Conservation (phyloP, 2,113 vertebrate genomes). For the Sitta europaea region DNA sequence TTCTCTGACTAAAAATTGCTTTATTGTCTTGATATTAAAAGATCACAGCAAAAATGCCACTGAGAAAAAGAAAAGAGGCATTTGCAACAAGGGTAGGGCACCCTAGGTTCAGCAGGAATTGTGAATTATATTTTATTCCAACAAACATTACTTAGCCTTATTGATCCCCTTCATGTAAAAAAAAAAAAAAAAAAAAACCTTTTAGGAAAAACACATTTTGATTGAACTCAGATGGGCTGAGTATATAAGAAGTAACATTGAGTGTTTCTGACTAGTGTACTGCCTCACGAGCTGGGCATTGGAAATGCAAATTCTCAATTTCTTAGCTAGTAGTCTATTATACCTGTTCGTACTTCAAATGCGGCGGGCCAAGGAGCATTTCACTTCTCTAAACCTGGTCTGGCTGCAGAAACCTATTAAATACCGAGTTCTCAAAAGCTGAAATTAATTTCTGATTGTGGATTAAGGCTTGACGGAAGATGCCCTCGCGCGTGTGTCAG, state of each 20-base stretch:
- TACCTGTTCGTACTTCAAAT: neutral
- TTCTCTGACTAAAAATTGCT: neutral
- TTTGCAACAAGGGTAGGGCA: neutral
- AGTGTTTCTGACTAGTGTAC: neutral
- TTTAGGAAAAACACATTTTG: neutral
- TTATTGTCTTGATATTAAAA: neutral
- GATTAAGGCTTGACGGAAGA: neutral
- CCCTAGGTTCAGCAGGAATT: neutral
- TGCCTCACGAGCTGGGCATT: fast-evolving
- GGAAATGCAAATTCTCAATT: neutral
- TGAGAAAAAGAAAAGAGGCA: neutral
- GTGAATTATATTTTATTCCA: neutral
- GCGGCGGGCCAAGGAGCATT: neutral
- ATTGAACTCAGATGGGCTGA: neutral
- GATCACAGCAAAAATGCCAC: neutral
- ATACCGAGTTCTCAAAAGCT: neutral
- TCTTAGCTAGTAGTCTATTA: neutral
- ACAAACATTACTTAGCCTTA: neutral
- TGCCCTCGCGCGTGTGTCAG: fast-evolving
- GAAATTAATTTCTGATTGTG: neutral
- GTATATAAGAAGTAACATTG: neutral
- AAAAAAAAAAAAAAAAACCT: neutral
- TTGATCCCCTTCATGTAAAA: neutral
- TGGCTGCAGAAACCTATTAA: neutral
- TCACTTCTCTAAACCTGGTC: neutral